phyloP scores from a whole-genome alignment of 2,888 invertebrate species.

The Tiliacea citrago region DNA sequence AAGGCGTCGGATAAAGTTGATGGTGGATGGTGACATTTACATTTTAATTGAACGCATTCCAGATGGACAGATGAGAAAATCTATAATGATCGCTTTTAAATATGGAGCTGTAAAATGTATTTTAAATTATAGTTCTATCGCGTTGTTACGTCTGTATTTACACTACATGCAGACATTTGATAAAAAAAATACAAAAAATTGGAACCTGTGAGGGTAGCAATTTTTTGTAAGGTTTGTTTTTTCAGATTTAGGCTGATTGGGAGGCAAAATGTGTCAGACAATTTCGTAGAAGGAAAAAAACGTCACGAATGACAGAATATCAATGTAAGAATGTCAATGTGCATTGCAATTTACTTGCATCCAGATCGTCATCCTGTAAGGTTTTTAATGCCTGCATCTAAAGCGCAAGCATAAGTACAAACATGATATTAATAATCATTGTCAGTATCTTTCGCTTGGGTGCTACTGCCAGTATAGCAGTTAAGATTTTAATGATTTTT shows the following conservation, averaged over 20 bases:
- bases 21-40: constrained; percentile 77
- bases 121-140: background rate
- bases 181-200: no score
- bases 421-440: background rate
- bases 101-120: background rate
- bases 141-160: background rate
- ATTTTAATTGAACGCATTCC: constrained; percentile 82
- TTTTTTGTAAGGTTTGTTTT: background rate
- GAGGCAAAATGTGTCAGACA: background rate
- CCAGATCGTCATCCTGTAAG: background rate
- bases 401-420: background rate
- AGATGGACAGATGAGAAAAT: constrained; percentile 66
- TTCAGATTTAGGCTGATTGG: background rate
- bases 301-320: background rate
- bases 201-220: no score
- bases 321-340: background rate
- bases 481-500: background rate
- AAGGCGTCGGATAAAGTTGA: constrained; percentile 74
- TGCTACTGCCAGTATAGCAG: background rate
- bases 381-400: background rate
- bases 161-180: background rate
- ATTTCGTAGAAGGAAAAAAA: background rate
- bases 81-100: constrained; percentile 68
- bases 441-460: background rate
- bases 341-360: background rate